Percentiles rank a stretch among this genome's conserved stretches.
These are phyloP conservation scores for Xylota sylvarum DNA, from an alignment of 2,888 invertebrate genomes.

Conservation along the genomic window DNA sequence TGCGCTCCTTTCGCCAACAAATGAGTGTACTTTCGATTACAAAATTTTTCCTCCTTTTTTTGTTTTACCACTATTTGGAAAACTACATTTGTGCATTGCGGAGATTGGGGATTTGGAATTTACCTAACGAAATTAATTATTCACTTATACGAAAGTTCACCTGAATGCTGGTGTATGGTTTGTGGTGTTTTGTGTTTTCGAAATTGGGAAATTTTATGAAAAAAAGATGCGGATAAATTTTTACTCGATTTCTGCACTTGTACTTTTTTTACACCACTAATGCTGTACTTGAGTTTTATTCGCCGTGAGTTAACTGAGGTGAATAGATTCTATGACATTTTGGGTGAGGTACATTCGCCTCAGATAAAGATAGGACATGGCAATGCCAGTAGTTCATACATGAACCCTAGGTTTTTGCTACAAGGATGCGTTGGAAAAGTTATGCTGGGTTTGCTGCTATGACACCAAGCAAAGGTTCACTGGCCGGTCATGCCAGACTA, in stretches of 20 bases:
- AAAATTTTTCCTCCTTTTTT: slow-evolving; percentile 32
- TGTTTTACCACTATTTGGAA: slow-evolving; percentile 24
- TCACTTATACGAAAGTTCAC: slow-evolving; percentile 30
- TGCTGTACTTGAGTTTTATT: slow-evolving; percentile 35
- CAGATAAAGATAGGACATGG: neutral
- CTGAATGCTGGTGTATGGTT: slow-evolving; percentile 1
- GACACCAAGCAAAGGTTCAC: too few relatives aligned
- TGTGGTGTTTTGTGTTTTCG: slow-evolving; percentile 45
- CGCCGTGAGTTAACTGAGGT: slow-evolving; percentile 40
- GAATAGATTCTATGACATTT: slow-evolving; percentile 42
- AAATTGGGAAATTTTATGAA: slow-evolving; percentile 46
- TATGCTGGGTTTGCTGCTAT: neutral
- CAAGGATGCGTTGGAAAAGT: slow-evolving; percentile 1
- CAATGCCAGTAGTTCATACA: slow-evolving; percentile 26
- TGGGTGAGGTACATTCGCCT: slow-evolving; percentile 39
- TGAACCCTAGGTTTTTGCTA: slow-evolving; percentile 20
- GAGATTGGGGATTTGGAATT: neutral
- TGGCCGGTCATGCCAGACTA: too few relatives aligned
- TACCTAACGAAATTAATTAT: slow-evolving; percentile 1
- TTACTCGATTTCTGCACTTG: slow-evolving; percentile 59
- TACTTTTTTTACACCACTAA: slow-evolving; percentile 56
- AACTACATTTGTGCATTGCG: slow-evolving; percentile 26
- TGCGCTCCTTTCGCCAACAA: slow-evolving; percentile 26
- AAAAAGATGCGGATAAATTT: slow-evolving; percentile 63
- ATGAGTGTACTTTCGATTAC: slow-evolving; percentile 51